These are phyloP conservation scores for Galemys pyrenaicus DNA, from an alignment of 2,113 vertebrate genomes.

Conservation along the genomic window DNA sequence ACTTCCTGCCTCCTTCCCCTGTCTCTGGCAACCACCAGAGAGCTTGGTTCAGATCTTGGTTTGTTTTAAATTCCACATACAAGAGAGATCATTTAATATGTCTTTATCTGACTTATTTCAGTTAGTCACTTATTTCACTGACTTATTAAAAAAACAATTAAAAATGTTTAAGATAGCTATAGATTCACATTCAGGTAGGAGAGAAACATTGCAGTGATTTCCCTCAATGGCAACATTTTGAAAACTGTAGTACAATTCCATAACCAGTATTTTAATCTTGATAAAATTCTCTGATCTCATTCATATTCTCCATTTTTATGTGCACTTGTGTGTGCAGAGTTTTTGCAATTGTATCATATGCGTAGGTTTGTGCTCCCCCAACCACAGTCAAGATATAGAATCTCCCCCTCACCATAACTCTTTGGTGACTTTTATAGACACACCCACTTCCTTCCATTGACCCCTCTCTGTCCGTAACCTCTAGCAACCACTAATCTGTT, in stretches of 20 bases:
- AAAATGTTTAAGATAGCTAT: background rate
- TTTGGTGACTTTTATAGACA: background rate
- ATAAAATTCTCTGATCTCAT: background rate
- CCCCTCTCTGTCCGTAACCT: background rate
- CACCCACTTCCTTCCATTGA: background rate
- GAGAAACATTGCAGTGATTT: background rate
- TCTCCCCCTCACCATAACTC: background rate
- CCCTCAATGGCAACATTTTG: background rate
- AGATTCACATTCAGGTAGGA: background rate
- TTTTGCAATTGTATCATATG: background rate
- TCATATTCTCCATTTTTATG: background rate
- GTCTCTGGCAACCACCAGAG: too few species aligned
- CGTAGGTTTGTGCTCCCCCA: background rate
- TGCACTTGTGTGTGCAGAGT: background rate
- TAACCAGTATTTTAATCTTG: background rate
- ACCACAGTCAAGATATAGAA: background rate
- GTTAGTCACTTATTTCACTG: too few species aligned
- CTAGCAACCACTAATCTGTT: background rate
- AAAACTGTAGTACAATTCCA: background rate
- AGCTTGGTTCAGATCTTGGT: too few species aligned
- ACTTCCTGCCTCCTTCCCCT: too few species aligned
- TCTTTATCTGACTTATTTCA: background rate
- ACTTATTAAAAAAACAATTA: too few species aligned
- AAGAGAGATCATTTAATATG: background rate
- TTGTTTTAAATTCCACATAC: background rate